A percentile compares a stretch with the other conserved stretches of the same genome.
Evolutionary conservation across 1,140 invertebrate species (phyloP).

Genomic region (Caenorhabditis tropicalis): DNA sequence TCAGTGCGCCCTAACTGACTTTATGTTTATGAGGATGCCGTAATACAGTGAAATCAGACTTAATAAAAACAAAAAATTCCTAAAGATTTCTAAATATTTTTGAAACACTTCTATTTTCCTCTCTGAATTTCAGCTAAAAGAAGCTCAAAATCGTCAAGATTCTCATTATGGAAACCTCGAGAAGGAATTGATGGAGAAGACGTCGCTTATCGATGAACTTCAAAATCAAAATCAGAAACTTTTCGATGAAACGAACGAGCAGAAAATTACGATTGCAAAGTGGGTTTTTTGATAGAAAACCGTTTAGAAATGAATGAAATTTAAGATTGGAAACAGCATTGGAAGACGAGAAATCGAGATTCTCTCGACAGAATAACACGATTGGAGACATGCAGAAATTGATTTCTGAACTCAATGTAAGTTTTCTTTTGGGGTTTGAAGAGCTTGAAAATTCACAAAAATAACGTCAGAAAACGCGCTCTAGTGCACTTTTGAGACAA

Average conservation of each 20-base stretch:
- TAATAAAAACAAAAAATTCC: too few species aligned
- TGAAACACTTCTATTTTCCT: too few species aligned
- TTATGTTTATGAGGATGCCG: too few species aligned
- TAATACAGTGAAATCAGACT: too few species aligned
- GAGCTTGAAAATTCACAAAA: too few species aligned
- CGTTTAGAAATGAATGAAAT: background rate
- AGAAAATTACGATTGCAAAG: conserved; percentile 25
- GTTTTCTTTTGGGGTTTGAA: background rate
- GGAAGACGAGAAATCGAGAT: conserved; percentile 22
- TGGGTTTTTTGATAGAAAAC: background rate
- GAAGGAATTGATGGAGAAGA: background rate
- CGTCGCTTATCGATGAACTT: conserved; percentile 6
- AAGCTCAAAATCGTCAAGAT: conserved; percentile 9
- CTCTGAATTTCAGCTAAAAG: background rate
- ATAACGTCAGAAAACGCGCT: too few species aligned
- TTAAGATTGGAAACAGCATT: conserved; percentile 9
- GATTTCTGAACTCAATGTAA: conserved; percentile 54
- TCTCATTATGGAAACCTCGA: background rate
- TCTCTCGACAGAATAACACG: conserved; percentile 36
- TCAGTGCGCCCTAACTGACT: too few species aligned
- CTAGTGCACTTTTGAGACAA: too few species aligned
- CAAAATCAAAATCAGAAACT: conserved; percentile 12
- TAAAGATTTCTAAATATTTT: too few species aligned
- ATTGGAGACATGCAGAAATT: conserved; percentile 52
- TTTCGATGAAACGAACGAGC: background rate